Percentiles rank a stretch among this genome's conserved stretches.
Evolutionary conservation across 2,113 vertebrate genomes (phyloP).

Genomic region (Ciconia maguari): DNA sequence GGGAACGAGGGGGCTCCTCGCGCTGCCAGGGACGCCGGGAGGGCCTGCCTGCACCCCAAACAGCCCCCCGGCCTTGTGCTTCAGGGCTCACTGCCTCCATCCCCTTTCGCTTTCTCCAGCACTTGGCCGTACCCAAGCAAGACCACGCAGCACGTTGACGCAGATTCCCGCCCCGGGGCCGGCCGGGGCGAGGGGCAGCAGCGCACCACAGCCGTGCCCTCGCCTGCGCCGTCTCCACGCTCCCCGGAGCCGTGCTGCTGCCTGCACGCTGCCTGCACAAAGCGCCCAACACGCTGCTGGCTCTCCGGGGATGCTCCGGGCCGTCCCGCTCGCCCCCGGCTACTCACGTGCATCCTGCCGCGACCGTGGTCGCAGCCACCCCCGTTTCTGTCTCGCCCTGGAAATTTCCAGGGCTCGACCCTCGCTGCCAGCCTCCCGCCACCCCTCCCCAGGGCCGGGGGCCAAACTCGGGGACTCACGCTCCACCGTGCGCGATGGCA

Average conservation of each 20-base stretch:
- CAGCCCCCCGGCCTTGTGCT: fast-evolving
- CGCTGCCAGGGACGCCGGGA: fast-evolving
- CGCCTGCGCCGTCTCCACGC: background rate
- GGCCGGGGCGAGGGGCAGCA: background rate
- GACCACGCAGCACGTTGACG: fast-evolving
- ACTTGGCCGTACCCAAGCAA: background rate
- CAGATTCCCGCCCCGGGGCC: background rate
- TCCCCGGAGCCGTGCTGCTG: background rate
- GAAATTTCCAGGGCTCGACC: background rate
- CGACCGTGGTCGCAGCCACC: background rate
- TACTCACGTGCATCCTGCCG: background rate
- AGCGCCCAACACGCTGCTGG: fast-evolving
- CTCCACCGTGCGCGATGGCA: background rate
- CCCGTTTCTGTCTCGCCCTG: background rate
- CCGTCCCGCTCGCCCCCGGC: background rate
- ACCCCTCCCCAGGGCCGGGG: background rate
- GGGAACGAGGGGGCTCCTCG: background rate
- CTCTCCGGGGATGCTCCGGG: background rate
- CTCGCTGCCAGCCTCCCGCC: background rate
- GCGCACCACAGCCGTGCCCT: background rate
- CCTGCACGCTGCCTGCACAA: background rate
- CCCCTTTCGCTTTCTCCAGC: fast-evolving
- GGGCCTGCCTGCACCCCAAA: background rate
- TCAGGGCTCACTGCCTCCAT: background rate
- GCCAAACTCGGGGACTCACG: background rate